Evolutionary conservation across 2,113 vertebrate species (phyloP).

Genomic region (Cynoglossus semilaevis): DNA sequence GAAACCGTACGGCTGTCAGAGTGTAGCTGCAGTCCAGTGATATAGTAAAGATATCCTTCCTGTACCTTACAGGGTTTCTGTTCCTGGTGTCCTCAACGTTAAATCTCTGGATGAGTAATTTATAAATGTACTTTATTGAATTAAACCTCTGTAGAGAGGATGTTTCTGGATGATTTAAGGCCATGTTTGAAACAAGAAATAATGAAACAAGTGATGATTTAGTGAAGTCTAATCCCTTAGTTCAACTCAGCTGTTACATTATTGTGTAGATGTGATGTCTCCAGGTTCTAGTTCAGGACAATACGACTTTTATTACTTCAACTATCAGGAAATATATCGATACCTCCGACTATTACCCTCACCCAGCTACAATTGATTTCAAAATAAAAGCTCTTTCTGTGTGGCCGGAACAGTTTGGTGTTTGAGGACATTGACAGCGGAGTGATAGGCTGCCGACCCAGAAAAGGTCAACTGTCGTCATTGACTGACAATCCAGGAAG

Average conservation of each 20-base stretch:
- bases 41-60: background rate
- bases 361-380: too few species aligned
- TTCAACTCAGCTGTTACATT: too few species aligned
- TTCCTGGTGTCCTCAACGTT: too few species aligned
- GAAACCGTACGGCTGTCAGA: constrained; percentile 2
- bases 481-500: too few species aligned
- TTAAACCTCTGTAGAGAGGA: constrained; percentile 4
- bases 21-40: constrained; percentile 1
- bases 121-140: constrained; percentile 1
- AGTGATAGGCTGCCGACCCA: too few species aligned
- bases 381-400: too few species aligned
- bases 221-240: too few species aligned
- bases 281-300: background rate
- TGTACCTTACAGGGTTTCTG: background rate
- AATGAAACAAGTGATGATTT: constrained; percentile 19
- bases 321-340: too few species aligned
- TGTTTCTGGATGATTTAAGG: constrained; percentile 16
- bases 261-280: too few species aligned
- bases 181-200: constrained; percentile 22
- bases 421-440: too few species aligned
- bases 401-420: too few species aligned
- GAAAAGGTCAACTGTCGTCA: too few species aligned
- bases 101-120: background rate
- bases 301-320: background rate
- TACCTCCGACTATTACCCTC: background rate